Percentiles rank a stretch among this genome's conserved stretches.
Evolutionary conservation across 2,113 vertebrate species (phyloP).

Genomic region (Chascanopsetta lugubris): DNA sequence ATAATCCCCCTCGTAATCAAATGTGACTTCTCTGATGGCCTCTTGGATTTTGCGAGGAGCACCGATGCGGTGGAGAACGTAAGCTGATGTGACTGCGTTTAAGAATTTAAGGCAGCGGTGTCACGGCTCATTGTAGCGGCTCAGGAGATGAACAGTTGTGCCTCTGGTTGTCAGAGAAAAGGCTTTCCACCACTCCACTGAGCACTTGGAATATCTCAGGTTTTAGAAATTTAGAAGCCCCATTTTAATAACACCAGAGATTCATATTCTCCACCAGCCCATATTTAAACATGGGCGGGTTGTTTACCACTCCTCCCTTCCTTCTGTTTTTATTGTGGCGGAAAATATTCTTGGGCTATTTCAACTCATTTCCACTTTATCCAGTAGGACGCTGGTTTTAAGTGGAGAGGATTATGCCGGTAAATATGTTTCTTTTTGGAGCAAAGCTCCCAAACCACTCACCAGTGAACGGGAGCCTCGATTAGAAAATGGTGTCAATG

Average conservation of each 20-base stretch:
- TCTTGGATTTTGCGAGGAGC: slow-evolving; percentile 46
- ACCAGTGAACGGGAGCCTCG: slow-evolving; percentile 55
- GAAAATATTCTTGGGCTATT: slow-evolving; percentile 73
- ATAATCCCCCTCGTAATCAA: slow-evolving; percentile 56
- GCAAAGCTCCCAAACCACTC: slow-evolving; percentile 72
- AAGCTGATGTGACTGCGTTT: slow-evolving; percentile 61
- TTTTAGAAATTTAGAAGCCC: slow-evolving; percentile 12
- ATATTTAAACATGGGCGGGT: slow-evolving; percentile 16
- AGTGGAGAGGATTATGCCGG: slow-evolving; percentile 71
- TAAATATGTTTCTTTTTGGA: slow-evolving; percentile 69
- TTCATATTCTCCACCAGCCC: slow-evolving; percentile 8
- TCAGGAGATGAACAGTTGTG: slow-evolving; percentile 30
- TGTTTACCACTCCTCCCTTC: slow-evolving; percentile 47
- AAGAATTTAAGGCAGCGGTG: slow-evolving; percentile 51
- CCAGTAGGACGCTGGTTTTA: slow-evolving; percentile 67
- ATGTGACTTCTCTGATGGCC: slow-evolving; percentile 59
- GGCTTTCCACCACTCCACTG: not conserved
- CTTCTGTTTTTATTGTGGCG: slow-evolving; percentile 65
- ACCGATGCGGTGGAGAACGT: slow-evolving; percentile 21
- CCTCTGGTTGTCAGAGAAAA: not conserved
- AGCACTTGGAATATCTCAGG: slow-evolving; percentile 1
- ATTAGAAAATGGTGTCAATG: slow-evolving; percentile 67
- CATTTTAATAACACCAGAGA: slow-evolving; percentile 1
- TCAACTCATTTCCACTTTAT: slow-evolving; percentile 70
- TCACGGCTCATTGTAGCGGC: slow-evolving; percentile 33